These are phyloP conservation scores for Solenopsis invicta DNA, from an alignment of 1,140 invertebrate genomes.

Conservation along the genomic window DNA sequence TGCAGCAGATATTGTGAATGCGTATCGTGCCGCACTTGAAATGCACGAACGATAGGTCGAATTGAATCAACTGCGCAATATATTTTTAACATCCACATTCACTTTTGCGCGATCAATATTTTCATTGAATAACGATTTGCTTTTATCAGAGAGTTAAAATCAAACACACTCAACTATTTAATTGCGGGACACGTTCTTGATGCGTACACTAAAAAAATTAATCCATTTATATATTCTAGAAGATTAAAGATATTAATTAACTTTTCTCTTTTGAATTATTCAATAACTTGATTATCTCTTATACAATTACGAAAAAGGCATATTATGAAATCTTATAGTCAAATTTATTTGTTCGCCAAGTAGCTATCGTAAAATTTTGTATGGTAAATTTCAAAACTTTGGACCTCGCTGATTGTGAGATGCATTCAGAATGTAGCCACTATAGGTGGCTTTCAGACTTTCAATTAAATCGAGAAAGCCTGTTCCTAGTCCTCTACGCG, in stretches of 20 bases:
- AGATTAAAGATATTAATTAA: conserved; percentile 12
- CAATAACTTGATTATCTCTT: background rate
- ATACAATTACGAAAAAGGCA: background rate
- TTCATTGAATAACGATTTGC: conserved; percentile 48
- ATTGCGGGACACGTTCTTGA: background rate
- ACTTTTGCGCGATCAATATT: conserved; percentile 42
- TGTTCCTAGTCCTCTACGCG: background rate
- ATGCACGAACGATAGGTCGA: conserved; percentile 40
- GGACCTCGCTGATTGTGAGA: background rate
- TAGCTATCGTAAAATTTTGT: conserved; percentile 52
- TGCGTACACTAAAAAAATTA: background rate
- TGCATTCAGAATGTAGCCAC: conserved; percentile 36
- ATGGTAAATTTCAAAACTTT: conserved; percentile 46
- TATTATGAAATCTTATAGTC: background rate
- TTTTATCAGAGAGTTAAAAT: conserved; percentile 35
- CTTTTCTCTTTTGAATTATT: background rate
- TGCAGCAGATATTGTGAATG: conserved; percentile 6
- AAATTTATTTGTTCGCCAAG: conserved; percentile 5
- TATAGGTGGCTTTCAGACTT: conserved; percentile 66
- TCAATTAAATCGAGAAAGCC: conserved; percentile 73
- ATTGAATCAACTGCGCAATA: conserved; percentile 36
- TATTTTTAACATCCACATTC: conserved; percentile 48
- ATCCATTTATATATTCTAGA: background rate
- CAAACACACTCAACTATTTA: conserved; percentile 8
- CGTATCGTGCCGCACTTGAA: conserved; percentile 15